Conservation (phyloP, 2,888 invertebrate species). For the Tenthredo amoena region DNA sequence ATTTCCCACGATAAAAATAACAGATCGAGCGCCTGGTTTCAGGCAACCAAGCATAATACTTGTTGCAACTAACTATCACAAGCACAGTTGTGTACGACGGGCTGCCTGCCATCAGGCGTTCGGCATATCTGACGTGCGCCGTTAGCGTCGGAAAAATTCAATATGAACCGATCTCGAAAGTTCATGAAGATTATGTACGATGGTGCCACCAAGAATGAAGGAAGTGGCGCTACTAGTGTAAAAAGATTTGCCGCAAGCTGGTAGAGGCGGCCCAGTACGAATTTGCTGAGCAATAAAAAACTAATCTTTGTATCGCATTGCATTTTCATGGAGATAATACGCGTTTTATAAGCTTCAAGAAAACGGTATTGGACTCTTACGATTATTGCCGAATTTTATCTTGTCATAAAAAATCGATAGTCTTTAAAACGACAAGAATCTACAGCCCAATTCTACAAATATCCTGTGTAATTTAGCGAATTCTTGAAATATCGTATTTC, state of each 20-base stretch:
- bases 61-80: background rate
- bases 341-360: too few species aligned
- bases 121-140: background rate
- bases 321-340: too few species aligned
- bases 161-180: too few species aligned
- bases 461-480: background rate
- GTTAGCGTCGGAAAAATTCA: background rate
- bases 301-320: too few species aligned
- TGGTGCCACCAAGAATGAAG: background rate
- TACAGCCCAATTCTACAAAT: background rate
- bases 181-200: background rate
- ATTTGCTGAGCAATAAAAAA: background rate
- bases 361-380: background rate
- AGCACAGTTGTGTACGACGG: background rate
- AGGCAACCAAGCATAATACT: background rate
- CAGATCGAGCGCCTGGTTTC: background rate
- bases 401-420: background rate
- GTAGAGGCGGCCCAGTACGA: background rate
- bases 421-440: background rate
- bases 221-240: background rate
- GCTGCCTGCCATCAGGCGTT: conserved; percentile 16
- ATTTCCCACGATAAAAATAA: background rate
- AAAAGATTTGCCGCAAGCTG: background rate
- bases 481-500: background rate
- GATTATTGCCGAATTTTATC: background rate